Evolutionary conservation across 2,797 vertebrate species (phyloP).

Genomic region (Brachyalestes nurse): DNA sequence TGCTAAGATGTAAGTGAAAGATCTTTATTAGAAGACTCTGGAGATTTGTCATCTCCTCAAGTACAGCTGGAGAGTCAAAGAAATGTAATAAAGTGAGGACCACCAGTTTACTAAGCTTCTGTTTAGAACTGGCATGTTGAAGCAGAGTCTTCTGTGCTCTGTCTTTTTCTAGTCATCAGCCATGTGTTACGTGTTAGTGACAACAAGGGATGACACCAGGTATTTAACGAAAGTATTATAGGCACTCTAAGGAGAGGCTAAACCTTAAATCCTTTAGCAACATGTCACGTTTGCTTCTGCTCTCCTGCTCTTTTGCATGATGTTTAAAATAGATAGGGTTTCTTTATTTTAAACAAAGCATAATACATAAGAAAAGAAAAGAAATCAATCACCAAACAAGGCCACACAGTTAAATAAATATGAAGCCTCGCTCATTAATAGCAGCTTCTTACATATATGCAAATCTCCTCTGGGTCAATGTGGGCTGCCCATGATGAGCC

Average conservation of each 20-base stretch:
- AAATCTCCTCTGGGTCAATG: background rate
- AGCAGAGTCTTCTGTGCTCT: conserved; percentile 5
- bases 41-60: background rate
- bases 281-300: conserved; percentile 14
- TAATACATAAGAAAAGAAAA: too few species aligned
- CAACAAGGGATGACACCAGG: conserved; percentile 60
- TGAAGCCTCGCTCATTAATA: too few species aligned
- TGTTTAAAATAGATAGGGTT: background rate
- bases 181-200: conserved; percentile 42
- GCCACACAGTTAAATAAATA: too few species aligned
- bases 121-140: background rate
- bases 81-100: background rate
- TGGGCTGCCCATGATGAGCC: background rate
- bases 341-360: too few species aligned
- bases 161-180: conserved; percentile 10
- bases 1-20: background rate
- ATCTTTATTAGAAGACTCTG: background rate
- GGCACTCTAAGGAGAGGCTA: conserved; percentile 44
- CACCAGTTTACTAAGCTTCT: background rate
- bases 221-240: conserved; percentile 61
- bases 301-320: background rate
- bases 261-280: conserved; percentile 37
- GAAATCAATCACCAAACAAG: too few species aligned
- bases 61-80: background rate
- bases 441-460: background rate